Evolutionary conservation across 2,113 vertebrate species (phyloP), one percentile per base, ranked within the genome.

Genomic region (Bufo bufo): DNA sequence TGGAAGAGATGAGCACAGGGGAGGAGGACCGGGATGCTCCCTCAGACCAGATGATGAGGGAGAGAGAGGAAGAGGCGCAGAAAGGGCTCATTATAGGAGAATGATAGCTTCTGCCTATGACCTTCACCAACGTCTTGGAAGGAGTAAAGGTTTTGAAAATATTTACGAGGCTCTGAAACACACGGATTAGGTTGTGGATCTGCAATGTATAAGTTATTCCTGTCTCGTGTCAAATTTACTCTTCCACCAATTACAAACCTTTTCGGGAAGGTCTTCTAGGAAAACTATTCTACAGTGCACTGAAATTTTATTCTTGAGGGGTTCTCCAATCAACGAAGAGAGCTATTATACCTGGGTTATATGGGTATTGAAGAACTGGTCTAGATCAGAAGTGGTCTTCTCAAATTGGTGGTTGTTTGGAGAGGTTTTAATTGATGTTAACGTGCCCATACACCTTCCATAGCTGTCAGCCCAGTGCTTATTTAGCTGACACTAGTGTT

Each of bases 21-120:
- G 82, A 61, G 75, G 86, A 72, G 86, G 90, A 69, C 84, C 77
- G 74, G 84, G 89, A 86, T 90, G 91, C 49, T 23, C 4, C 23
- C 7, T 43, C 10, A 72, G 83, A 52, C 13, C 20, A 0, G 8
- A 20, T 59, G 71, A 77, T 47, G 56, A 85, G 14, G 14, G 85
- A 23, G 0, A 50, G 47, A 75, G 7, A 0, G 61, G 87, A 33
- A 14, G 43, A n/a, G 52, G 11, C 43, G 0, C 66, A 86, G 89
- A 87, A 82, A 91, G 91, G 59, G 61, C 89, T 90, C 90, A 87
- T 0, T 82, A 54, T n/a, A 16, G 0, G 16, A 63, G 33, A 5
- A 92, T 92, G 93, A 91, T 94, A 92, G 77, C 82, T 90, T 72
- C 0, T 14, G 90, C 90, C 90, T 0, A 0, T 85, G 93, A 89